Conservation (phyloP, 35 echinoderm and acorn worm genomes). For the Stichopus chloronotus region DNA sequence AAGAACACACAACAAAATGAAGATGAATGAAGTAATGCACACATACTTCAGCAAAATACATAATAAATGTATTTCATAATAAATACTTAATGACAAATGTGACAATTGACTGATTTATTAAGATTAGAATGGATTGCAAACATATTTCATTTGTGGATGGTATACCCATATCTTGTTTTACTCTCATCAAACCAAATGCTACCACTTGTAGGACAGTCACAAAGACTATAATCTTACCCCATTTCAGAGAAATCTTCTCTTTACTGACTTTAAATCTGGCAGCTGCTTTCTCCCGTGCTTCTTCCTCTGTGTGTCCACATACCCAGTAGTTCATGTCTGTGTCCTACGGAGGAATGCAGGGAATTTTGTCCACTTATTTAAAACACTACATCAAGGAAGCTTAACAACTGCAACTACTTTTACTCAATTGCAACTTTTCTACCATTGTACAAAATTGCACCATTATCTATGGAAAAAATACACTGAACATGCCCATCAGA, state of each 20-base stretch:
- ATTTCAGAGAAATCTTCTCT: conserved; percentile 90
- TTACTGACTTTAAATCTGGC: conserved; percentile 80
- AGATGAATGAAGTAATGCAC: background rate
- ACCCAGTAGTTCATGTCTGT: conserved; percentile 96
- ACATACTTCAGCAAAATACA: no score
- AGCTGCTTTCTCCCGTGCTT: conserved; percentile 77
- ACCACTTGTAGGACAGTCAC: no score
- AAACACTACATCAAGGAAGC: background rate
- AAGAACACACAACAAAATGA: background rate
- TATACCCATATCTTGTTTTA: no score
- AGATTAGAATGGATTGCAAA: no score
- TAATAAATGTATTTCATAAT: no score
- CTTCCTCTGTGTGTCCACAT: conserved; percentile 74
- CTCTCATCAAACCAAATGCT: no score
- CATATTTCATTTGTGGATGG: no score
- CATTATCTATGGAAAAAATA: background rate
- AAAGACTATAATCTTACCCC: conserved; percentile 55
- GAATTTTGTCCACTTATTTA: background rate
- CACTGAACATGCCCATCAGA: no score
- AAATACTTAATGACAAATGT: background rate
- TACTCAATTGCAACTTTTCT: background rate
- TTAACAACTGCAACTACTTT: background rate
- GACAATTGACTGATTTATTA: no score
- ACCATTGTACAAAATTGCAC: background rate
- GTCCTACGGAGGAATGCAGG: conserved; percentile 58